phyloP scores from a whole-genome alignment of 2,797 vertebrate species.

The Coendou prehensilis region DNA sequence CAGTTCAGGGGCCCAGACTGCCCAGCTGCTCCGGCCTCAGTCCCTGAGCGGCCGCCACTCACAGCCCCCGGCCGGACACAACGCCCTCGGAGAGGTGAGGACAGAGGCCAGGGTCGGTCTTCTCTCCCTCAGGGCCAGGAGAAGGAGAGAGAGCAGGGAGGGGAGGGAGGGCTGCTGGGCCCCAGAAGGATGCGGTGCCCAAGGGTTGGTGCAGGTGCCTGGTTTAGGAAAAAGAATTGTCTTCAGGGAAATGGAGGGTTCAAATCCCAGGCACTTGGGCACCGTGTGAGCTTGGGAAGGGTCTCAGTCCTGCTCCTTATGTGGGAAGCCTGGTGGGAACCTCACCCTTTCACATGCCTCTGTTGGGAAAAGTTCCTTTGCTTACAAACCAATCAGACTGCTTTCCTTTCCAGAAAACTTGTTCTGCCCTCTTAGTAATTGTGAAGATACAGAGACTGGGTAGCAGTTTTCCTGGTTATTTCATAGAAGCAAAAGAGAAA shows the following conservation, averaged over 20 bases:
- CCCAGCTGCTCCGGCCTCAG: neutral
- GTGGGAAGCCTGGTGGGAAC: too few species aligned
- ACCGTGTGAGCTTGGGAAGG: fast-evolving
- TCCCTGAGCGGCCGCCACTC: neutral
- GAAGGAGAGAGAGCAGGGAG: neutral
- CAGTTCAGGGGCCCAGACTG: neutral
- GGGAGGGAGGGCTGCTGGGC: too few species aligned
- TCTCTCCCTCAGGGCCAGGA: neutral
- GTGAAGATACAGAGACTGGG: neutral
- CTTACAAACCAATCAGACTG: neutral
- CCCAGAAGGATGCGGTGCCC: neutral
- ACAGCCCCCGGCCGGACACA: fast-evolving
- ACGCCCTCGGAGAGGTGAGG: neutral
- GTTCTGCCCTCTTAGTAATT: neutral
- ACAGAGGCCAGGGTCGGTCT: fast-evolving
- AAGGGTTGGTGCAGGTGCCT: too few species aligned
- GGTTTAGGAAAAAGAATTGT: neutral
- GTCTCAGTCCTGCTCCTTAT: neutral
- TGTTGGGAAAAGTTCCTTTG: neutral
- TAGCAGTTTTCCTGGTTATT: neutral
- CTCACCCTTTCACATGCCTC: neutral
- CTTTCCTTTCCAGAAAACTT: neutral
- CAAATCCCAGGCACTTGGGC: neutral
- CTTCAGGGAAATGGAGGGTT: neutral
- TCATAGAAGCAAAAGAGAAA: neutral